Conservation (phyloP, 1,140 invertebrate genomes). For the Limonius californicus region DNA sequence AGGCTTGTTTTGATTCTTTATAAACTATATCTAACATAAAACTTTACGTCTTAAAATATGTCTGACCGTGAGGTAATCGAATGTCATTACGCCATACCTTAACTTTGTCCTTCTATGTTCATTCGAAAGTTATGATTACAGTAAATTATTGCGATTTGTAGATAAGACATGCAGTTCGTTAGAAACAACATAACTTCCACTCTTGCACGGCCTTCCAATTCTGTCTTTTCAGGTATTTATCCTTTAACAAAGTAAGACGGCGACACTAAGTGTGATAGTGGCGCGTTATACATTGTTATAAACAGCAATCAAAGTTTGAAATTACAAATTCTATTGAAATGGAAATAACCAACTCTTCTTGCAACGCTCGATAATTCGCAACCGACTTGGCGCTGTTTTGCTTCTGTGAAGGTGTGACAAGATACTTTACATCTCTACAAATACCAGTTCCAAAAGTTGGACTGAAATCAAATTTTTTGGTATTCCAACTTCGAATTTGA, state of each 20-base stretch:
- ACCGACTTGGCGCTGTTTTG: slow-evolving; percentile 9
- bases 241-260: background rate
- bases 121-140: slow-evolving; percentile 4
- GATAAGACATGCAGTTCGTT: background rate
- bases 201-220: background rate
- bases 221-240: background rate
- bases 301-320: slow-evolving; percentile 5
- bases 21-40: background rate
- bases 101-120: too few relatives aligned
- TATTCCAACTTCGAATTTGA: too few relatives aligned
- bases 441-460: background rate
- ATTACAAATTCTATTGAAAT: slow-evolving; percentile 13
- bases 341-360: slow-evolving; percentile 3
- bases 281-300: background rate
- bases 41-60: slow-evolving; percentile 1
- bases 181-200: too few relatives aligned
- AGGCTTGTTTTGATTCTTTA: background rate
- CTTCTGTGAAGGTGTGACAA: background rate
- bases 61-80: too few relatives aligned
- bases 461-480: background rate
- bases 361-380: slow-evolving; percentile 1
- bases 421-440: background rate
- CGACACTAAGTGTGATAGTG: background rate
- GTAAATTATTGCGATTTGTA: slow-evolving; percentile 3
- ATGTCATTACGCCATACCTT: too few relatives aligned